These are phyloP conservation scores for Volucella zonaria DNA, from an alignment of 2,888 invertebrate genomes.

Conservation along the genomic window DNA sequence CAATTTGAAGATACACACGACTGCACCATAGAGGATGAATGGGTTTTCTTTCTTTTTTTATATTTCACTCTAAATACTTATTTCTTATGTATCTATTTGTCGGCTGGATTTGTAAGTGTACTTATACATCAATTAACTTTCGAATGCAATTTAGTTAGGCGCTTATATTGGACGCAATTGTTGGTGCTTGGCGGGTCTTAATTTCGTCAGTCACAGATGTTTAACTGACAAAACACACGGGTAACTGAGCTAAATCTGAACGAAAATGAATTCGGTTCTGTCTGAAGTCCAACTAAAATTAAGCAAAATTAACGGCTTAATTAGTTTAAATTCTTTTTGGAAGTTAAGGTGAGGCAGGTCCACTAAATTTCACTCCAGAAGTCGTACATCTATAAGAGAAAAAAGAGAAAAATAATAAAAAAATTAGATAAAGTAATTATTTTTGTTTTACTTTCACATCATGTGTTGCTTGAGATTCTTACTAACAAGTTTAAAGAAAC, in stretches of 20 bases:
- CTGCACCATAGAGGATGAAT: not conserved
- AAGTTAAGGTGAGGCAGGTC: conserved; percentile 13
- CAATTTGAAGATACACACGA: conserved; percentile 4
- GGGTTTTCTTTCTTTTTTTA: conserved; percentile 5
- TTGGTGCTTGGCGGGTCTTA: conserved; percentile 18
- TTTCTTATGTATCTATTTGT: not conserved
- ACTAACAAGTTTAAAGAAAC: conserved; percentile 14
- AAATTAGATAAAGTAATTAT: conserved; percentile 41
- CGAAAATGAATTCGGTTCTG: conserved; percentile 39
- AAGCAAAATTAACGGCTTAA: conserved; percentile 42
- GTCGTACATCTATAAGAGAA: conserved; percentile 44
- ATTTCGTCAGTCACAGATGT: conserved; percentile 21
- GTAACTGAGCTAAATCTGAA: not conserved
- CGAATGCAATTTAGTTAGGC: conserved; percentile 20
- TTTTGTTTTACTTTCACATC: conserved; percentile 47
- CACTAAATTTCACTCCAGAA: conserved; percentile 49
- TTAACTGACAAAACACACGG: conserved; percentile 3
- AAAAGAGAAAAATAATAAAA: conserved; percentile 9
- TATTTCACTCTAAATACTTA: conserved; percentile 6
- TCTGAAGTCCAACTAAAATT: not conserved
- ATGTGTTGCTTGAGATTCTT: conserved; percentile 4
- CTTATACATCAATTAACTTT: conserved; percentile 30
- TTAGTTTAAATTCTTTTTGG: conserved; percentile 22
- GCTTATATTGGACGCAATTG: conserved; percentile 1
- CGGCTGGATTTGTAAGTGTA: conserved; percentile 11